Evolutionary conservation across 1,140 invertebrate genomes (phyloP), one percentile per base, ranked within the genome.

Genomic region (Drosophila kurseongensis): DNA sequence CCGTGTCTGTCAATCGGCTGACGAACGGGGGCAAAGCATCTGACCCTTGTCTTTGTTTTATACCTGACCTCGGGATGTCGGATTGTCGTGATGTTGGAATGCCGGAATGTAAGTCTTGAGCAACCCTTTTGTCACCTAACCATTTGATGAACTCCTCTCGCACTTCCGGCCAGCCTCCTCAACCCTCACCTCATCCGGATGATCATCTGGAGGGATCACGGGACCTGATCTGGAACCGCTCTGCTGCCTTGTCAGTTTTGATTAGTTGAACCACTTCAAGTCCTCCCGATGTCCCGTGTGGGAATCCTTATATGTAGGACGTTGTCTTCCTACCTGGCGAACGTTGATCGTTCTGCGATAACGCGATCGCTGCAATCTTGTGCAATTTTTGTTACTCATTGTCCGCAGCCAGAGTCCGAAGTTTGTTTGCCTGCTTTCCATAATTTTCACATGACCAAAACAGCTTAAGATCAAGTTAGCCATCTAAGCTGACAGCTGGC

Each of bases 381-480:
- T 84, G 83, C 84, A 75, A 88, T 86, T 86, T 76, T 45, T 13
- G 47, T 18, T 57, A 29, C 55, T 48, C 55, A 59, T 57, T 75
- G 63, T 83, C 63, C 63, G 54, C 32, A 57, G 48, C 50, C 48
- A 16, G 60, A 52, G 50, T 78, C 73, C 79, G 44, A 73, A 63
- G 61, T 75, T 60, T 58, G 65, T 56, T 73, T 51, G 60, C 62
- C 80, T 54, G 71, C 71, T 88, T 86, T 75, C 71, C 79, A 89
- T 89, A 89, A 88, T 88, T 88, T 89, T 88, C 83, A 88, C 83
- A 88, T 88, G 83, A 88, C 84, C 83, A 88, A 88, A 88, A 88
- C 83, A 88, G 83, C 83, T 88, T 88, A 88, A 89, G 84, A 89
- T 88, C 83, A 88, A 88, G 83, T 88, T 88, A 88, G 83, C 83